Evolutionary conservation across 2,888 invertebrate genomes (phyloP).

Genomic region (Tortrix viridana): DNA sequence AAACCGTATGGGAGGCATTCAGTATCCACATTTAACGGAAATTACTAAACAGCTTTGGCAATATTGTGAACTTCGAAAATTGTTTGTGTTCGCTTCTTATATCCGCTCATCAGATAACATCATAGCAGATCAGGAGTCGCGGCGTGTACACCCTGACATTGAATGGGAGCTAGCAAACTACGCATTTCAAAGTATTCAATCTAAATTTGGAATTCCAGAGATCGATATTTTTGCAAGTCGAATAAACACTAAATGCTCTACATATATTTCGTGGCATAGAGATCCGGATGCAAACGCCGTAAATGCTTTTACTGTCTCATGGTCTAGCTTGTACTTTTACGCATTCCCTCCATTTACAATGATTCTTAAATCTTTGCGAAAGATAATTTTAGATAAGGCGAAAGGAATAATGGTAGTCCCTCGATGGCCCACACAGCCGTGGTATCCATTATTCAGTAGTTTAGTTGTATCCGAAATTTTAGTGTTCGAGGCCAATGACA

Average conservation of each 20-base stretch:
- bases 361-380: constrained; percentile 26
- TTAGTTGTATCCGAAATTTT: not conserved
- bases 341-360: constrained; percentile 29
- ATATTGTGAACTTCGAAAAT: not conserved
- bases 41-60: constrained; percentile 7
- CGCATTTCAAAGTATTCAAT: not conserved
- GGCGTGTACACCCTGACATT: constrained; percentile 4
- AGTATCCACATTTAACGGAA: constrained; percentile 17
- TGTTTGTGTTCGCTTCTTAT: not conserved
- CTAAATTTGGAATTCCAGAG: constrained; percentile 1
- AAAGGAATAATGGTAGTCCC: constrained; percentile 29
- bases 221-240: constrained; percentile 9
- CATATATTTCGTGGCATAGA: constrained; percentile 22
- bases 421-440: constrained; percentile 22
- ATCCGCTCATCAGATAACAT: constrained; percentile 1
- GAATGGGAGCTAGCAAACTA: constrained; percentile 3
- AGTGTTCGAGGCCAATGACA: constrained; percentile 11
- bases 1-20: constrained; percentile 21
- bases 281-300: constrained; percentile 17
- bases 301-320: constrained; percentile 27
- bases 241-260: constrained; percentile 13
- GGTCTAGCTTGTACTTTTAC: constrained; percentile 20
- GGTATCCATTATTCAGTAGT: constrained; percentile 16
- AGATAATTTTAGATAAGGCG: constrained; percentile 27
- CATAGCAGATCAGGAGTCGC: constrained; percentile 1